Conservation (phyloP, 2,888 invertebrate genomes). For the Diarsia dahlii region DNA sequence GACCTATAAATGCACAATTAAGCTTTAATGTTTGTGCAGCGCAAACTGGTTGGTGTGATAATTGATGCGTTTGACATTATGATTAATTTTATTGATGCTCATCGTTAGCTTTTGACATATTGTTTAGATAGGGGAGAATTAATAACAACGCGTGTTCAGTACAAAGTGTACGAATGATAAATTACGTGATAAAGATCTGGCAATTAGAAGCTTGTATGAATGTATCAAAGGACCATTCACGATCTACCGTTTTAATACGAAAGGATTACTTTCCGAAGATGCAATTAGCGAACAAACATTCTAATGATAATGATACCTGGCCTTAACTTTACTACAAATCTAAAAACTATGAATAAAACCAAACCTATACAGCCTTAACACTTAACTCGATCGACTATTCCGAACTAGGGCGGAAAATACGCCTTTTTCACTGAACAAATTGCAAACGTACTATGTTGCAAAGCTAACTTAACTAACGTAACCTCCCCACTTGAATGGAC, state of each 20-base stretch:
- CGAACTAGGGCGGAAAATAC: background rate
- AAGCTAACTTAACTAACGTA: slow-evolving; percentile 6
- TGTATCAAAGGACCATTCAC: slow-evolving; percentile 17
- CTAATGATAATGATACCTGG: background rate
- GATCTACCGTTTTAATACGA: background rate
- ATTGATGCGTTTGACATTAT: slow-evolving; percentile 55
- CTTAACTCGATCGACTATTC: background rate
- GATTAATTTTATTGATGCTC: slow-evolving; percentile 55
- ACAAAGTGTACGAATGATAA: slow-evolving; percentile 40
- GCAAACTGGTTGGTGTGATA: slow-evolving; percentile 43
- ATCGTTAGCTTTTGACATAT: slow-evolving; percentile 45
- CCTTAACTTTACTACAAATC: background rate
- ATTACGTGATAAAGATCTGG: slow-evolving; percentile 37
- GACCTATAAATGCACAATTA: slow-evolving; percentile 76
- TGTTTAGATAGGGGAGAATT: slow-evolving; percentile 42
- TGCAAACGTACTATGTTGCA: background rate
- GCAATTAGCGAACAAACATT: background rate
- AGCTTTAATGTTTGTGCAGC: slow-evolving; percentile 60
- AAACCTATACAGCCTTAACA: background rate
- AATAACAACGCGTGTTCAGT: slow-evolving; percentile 30
- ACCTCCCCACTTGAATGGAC: background rate
- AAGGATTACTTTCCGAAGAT: background rate
- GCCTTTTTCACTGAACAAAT: background rate
- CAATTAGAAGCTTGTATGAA: slow-evolving; percentile 23
- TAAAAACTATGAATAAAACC: background rate